Evolutionary conservation across 64 coral and sea anemone species (phyloP).

Genomic region (Acropora yongei): DNA sequence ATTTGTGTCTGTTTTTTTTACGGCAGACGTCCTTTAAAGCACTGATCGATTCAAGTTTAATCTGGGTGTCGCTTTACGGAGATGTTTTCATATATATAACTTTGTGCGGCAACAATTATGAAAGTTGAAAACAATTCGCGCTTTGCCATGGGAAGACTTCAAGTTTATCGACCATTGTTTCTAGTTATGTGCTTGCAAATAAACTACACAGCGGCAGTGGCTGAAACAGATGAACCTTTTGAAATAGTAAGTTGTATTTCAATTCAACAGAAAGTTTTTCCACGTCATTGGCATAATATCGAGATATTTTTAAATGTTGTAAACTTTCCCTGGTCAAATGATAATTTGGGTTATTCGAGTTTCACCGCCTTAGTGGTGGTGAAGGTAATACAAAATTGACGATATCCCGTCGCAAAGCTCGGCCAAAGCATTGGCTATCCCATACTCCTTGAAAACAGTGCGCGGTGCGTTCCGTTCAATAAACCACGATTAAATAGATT

Average conservation of each 20-base stretch:
- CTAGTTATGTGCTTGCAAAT: neutral
- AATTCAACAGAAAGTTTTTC: neutral
- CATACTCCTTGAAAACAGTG: too few species aligned
- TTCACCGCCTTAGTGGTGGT: too few species aligned
- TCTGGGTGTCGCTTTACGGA: neutral
- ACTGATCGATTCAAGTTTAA: neutral
- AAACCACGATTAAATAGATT: neutral
- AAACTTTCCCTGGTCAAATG: too few species aligned
- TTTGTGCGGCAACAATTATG: neutral
- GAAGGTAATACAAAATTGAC: too few species aligned
- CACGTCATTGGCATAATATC: too few species aligned
- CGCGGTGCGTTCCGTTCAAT: too few species aligned
- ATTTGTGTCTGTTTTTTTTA: too few species aligned
- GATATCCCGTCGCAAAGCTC: too few species aligned
- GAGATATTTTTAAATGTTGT: too few species aligned
- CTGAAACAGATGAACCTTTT: neutral
- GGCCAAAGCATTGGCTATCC: too few species aligned
- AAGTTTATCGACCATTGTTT: neutral
- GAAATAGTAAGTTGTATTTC: conserved; percentile 7
- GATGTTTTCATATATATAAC: neutral
- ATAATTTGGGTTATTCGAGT: too few species aligned
- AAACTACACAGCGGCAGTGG: neutral
- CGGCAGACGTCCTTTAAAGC: too few species aligned
- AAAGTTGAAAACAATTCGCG: neutral
- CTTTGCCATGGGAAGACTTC: neutral